Conservation (phyloP, 2,888 invertebrate species). For the Trypoxylon attenuatum region DNA sequence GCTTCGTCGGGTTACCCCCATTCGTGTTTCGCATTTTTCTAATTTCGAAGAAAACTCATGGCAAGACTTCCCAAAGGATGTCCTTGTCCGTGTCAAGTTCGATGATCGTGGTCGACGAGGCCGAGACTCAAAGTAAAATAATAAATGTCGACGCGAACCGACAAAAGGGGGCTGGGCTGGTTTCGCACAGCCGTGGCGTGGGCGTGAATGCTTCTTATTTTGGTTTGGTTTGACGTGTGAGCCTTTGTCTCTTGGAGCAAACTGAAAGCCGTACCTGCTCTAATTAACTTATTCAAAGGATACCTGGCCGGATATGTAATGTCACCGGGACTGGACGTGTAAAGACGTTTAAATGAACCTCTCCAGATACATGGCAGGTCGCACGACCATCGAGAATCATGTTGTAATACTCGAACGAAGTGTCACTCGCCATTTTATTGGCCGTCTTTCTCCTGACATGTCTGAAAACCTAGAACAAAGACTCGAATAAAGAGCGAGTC, state of each 20-base stretch:
- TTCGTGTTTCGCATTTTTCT: no score
- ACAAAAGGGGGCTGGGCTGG: slow-evolving; percentile 29
- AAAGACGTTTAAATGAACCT: slow-evolving; percentile 58
- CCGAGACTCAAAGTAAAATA: slow-evolving; percentile 28
- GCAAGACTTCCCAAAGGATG: not conserved
- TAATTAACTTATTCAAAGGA: slow-evolving; percentile 73
- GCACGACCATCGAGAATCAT: slow-evolving; percentile 38
- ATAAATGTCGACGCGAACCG: slow-evolving; percentile 37
- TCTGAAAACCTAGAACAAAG: not conserved
- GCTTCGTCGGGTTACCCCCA: not conserved
- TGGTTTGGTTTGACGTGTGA: slow-evolving; percentile 69
- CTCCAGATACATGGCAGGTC: slow-evolving; percentile 57
- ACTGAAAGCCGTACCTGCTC: slow-evolving; percentile 69
- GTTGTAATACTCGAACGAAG: slow-evolving; percentile 13
- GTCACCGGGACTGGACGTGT: slow-evolving; percentile 54
- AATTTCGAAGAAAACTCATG: no score
- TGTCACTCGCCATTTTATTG: slow-evolving; percentile 33
- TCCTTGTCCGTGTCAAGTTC: slow-evolving; percentile 30
- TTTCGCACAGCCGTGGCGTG: slow-evolving; percentile 30
- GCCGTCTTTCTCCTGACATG: slow-evolving; percentile 16
- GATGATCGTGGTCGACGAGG: slow-evolving; percentile 19
- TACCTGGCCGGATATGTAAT: slow-evolving; percentile 69
- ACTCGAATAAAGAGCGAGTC: no score
- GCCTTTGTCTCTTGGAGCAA: slow-evolving; percentile 63
- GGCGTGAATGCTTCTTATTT: slow-evolving; percentile 70